Conservation (phyloP, 2,113 vertebrate genomes). For the Papio anubis region DNA sequence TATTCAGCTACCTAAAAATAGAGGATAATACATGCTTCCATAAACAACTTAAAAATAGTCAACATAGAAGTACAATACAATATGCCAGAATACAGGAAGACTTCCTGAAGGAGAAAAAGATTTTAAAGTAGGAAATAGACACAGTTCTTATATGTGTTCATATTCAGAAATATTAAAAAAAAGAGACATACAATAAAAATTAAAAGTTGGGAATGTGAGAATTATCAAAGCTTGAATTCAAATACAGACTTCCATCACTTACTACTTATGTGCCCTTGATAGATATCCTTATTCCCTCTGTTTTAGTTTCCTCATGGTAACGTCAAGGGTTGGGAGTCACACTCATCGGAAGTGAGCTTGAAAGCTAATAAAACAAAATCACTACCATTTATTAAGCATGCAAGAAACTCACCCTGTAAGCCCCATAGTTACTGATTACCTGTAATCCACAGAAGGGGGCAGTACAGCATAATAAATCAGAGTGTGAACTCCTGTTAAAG, state of each 20-base stretch:
- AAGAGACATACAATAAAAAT: neutral
- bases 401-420: neutral
- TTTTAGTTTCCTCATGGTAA: neutral
- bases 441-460: constrained; percentile 23
- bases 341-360: neutral
- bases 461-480: neutral
- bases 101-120: neutral
- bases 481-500: neutral
- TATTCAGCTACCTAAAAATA: neutral
- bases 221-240: neutral
- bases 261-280: neutral
- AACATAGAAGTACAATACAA: neutral
- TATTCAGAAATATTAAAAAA: neutral
- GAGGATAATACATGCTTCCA: neutral
- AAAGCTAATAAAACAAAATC: neutral
- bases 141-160: neutral
- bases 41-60: neutral
- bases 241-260: neutral
- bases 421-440: neutral
- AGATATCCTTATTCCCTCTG: neutral
- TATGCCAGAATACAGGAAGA: neutral
- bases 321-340: neutral
- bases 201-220: neutral
- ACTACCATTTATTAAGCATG: neutral
- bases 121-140: neutral